Conservation (phyloP, 2,113 vertebrate species). For the Lepisosteus osseus region DNA sequence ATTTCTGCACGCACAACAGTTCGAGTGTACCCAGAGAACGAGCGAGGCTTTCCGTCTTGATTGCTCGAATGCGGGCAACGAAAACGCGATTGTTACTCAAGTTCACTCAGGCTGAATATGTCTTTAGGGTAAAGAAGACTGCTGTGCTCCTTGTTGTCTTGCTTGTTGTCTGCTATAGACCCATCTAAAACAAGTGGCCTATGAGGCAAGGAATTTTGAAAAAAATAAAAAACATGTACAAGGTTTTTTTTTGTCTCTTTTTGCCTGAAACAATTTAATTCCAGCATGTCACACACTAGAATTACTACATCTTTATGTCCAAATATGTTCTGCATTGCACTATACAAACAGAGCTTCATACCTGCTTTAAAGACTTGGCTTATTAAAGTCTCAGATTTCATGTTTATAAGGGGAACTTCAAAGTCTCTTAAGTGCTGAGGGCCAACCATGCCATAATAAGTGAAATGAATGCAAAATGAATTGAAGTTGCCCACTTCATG, state of each 20-base stretch:
- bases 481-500: no score
- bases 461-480: no score
- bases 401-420: no score
- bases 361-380: no score
- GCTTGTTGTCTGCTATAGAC: no score
- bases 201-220: neutral
- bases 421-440: no score
- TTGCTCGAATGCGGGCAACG: conserved; percentile 25
- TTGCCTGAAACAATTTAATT: neutral
- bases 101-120: neutral
- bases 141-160: neutral
- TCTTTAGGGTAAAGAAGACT: neutral
- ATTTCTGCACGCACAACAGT: conserved; percentile 15
- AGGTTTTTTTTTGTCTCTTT: neutral
- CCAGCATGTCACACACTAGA: no score
- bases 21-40: conserved; percentile 13
- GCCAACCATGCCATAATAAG: no score
- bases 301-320: no score
- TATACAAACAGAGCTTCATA: no score
- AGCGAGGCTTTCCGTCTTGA: neutral
- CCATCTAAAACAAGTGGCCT: neutral
- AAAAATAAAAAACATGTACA: neutral
- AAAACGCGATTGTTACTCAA: neutral
- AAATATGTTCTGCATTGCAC: no score
- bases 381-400: no score